Percentiles rank a stretch among this genome's conserved stretches.
Conservation (phyloP, 2,797 vertebrate genomes). For the Falco naumanni region DNA sequence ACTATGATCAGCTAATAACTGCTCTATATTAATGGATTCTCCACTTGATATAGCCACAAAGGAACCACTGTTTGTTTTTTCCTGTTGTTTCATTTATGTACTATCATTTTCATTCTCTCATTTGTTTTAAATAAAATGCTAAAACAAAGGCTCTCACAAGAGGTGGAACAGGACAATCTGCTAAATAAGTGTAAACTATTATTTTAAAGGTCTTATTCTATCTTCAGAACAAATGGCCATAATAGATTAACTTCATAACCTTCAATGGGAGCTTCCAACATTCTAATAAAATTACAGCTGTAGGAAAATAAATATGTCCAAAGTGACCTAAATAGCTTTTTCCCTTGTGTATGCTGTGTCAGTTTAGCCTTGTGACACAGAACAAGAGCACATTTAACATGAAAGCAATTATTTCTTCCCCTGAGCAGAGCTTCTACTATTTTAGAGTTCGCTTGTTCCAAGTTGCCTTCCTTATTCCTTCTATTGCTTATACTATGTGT, state of each 20-base stretch:
- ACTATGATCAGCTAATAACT: background rate
- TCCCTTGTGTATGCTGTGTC: background rate
- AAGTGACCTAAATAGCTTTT: background rate
- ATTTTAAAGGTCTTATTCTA: background rate
- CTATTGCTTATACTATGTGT: background rate
- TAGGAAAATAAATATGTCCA: background rate
- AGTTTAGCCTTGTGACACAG: background rate
- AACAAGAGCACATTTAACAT: background rate
- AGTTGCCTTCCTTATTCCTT: background rate
- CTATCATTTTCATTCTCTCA: background rate
- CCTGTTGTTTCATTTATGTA: rapidly evolving
- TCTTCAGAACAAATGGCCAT: background rate
- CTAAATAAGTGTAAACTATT: background rate
- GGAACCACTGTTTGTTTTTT: background rate
- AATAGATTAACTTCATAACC: background rate
- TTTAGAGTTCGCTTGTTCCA: background rate
- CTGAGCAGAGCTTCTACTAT: background rate
- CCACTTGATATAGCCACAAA: background rate
- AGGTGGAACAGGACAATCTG: background rate
- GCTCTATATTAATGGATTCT: background rate
- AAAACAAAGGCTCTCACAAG: background rate
- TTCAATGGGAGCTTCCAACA: background rate
- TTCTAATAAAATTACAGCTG: background rate
- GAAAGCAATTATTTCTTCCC: background rate
- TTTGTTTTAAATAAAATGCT: background rate